Percentiles rank a stretch among this genome's conserved stretches.
Evolutionary conservation across 2,113 vertebrate species (phyloP).

Genomic region (Elachura formosa): DNA sequence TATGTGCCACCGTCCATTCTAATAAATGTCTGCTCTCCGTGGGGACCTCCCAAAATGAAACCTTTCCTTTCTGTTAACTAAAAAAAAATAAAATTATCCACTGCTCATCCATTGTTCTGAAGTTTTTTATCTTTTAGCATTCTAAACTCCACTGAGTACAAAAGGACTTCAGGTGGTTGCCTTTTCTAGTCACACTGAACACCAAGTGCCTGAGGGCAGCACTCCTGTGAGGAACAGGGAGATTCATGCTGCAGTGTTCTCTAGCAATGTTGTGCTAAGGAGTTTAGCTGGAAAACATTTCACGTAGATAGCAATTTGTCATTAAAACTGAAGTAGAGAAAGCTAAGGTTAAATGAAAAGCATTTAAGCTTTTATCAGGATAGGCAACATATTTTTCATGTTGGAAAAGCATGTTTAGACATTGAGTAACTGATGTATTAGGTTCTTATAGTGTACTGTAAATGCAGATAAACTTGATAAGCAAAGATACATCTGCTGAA

Average conservation of each 20-base stretch:
- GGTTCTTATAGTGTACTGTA: background rate
- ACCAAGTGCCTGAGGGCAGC: background rate
- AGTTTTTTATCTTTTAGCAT: background rate
- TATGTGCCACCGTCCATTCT: background rate
- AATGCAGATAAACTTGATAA: conserved; percentile 18
- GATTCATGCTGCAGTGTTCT: background rate
- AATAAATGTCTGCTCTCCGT: background rate
- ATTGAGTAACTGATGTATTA: conserved; percentile 11
- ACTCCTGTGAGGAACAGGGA: background rate
- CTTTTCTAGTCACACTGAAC: background rate
- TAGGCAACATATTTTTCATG: background rate
- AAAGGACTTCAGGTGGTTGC: background rate
- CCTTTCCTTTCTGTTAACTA: background rate
- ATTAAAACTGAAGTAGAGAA: conserved; percentile 1
- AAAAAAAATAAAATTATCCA: background rate
- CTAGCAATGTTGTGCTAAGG: background rate
- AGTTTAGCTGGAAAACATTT: background rate
- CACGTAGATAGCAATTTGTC: background rate
- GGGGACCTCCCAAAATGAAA: background rate
- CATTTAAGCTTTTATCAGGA: conserved; percentile 22
- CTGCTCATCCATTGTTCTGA: background rate
- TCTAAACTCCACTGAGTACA: background rate
- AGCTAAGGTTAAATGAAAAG: conserved; percentile 47
- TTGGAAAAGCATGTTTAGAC: background rate
- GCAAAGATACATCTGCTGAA: background rate